Evolutionary conservation across 2,888 invertebrate species (phyloP).

Genomic region (Phyllotreta cruciferae): DNA sequence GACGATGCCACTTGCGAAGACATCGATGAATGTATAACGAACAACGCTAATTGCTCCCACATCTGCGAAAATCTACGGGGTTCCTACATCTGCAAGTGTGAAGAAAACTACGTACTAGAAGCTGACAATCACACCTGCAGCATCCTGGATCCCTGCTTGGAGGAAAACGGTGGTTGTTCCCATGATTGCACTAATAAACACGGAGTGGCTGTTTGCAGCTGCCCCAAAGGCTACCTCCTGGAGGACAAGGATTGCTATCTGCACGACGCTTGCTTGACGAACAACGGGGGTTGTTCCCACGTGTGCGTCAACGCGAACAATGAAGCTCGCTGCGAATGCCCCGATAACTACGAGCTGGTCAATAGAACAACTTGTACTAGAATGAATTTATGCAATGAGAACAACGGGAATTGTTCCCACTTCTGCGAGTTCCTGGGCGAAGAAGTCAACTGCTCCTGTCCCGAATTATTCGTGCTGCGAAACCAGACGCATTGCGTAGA

Average conservation of each 20-base stretch:
- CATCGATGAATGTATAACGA: slow-evolving; percentile 55
- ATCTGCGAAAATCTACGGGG: slow-evolving; percentile 63
- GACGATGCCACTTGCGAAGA: slow-evolving; percentile 60
- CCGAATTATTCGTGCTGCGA: slow-evolving; percentile 56
- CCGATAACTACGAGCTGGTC: slow-evolving; percentile 51
- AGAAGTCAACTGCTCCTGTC: slow-evolving; percentile 61
- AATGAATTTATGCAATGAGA: slow-evolving; percentile 59
- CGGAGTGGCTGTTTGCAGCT: slow-evolving; percentile 61
- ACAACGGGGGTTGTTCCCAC: slow-evolving; percentile 57
- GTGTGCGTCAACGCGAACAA: slow-evolving; percentile 57
- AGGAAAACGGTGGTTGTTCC: slow-evolving; percentile 56
- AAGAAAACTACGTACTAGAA: slow-evolving; percentile 57
- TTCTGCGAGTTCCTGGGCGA: slow-evolving; percentile 61
- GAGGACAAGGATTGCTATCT: slow-evolving; percentile 49
- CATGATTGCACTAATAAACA: slow-evolving; percentile 50
- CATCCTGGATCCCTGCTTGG: slow-evolving; percentile 59
- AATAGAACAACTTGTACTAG: slow-evolving; percentile 57
- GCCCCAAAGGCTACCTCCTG: slow-evolving; percentile 58
- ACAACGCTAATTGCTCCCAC: slow-evolving; percentile 64
- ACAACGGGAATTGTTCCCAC: slow-evolving; percentile 66
- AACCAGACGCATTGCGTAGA: slow-evolving; percentile 54
- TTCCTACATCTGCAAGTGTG: slow-evolving; percentile 63
- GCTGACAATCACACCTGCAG: slow-evolving; percentile 55
- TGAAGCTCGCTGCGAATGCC: slow-evolving; percentile 61
- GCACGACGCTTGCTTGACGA: slow-evolving; percentile 53